Evolutionary conservation across 2,797 vertebrate species (phyloP).

Genomic region (Vultur gryphus): DNA sequence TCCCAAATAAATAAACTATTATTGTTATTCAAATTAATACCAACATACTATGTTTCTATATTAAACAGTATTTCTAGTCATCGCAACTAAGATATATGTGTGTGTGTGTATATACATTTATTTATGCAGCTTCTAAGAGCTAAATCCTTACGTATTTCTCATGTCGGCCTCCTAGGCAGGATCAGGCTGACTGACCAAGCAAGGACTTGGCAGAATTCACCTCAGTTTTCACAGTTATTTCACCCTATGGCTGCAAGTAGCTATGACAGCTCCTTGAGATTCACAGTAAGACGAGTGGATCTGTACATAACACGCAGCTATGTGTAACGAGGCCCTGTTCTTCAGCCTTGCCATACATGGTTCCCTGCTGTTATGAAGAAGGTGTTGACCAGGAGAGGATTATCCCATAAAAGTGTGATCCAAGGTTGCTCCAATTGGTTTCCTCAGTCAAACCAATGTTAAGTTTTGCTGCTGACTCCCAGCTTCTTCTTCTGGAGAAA

Average conservation of each 20-base stretch:
- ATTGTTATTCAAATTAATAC: background rate
- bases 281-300: background rate
- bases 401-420: background rate
- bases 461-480: background rate
- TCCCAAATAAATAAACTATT: background rate
- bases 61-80: background rate
- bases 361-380: background rate
- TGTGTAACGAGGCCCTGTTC: rapidly evolving
- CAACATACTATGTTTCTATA: background rate
- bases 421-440: background rate
- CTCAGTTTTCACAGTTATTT: background rate
- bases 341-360: background rate
- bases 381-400: background rate
- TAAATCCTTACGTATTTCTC: background rate
- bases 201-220: background rate
- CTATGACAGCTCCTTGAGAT: background rate
- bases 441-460: background rate
- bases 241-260: background rate
- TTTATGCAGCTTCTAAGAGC: background rate
- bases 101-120: background rate
- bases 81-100: background rate
- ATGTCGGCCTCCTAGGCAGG: background rate
- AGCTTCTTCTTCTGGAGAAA: background rate
- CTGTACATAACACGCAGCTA: background rate
- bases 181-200: background rate